Conservation (phyloP, 2,113 vertebrate genomes). For the Mobula birostris region DNA sequence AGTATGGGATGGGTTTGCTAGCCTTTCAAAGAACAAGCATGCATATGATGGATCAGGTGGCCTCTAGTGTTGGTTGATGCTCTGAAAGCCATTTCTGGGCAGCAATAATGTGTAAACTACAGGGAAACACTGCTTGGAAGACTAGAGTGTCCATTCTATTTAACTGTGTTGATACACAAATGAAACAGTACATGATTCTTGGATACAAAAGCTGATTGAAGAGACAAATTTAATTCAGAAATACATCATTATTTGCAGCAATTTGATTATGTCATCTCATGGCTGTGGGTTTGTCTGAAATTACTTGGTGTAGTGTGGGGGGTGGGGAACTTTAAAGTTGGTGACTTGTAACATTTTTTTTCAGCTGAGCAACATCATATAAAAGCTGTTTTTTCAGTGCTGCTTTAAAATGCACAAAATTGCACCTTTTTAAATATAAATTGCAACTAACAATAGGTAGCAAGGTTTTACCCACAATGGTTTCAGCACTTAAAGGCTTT, state of each 20-base stretch:
- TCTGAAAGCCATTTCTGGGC: neutral
- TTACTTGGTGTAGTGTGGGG: neutral
- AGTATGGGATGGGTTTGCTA: neutral
- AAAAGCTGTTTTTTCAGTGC: constrained; percentile 7
- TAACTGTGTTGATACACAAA: neutral
- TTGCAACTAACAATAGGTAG: constrained; percentile 32
- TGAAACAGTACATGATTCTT: neutral
- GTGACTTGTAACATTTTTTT: constrained; percentile 9
- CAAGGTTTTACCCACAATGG: constrained; percentile 29
- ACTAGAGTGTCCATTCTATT: neutral
- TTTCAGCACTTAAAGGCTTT: constrained; percentile 20
- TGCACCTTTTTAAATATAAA: constrained; percentile 37
- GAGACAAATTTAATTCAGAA: neutral
- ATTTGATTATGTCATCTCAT: neutral
- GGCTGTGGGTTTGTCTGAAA: neutral
- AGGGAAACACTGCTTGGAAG: neutral
- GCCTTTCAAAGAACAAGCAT: neutral
- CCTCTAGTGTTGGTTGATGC: neutral
- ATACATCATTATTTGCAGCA: neutral
- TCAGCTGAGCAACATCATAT: neutral
- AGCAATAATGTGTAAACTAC: neutral
- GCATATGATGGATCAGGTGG: neutral
- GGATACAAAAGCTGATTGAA: neutral
- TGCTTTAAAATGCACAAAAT: constrained; percentile 37
- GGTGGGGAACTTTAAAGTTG: neutral